These are phyloP conservation scores for Megamerina dolium DNA, from an alignment of 2,888 invertebrate genomes.

Conservation along the genomic window DNA sequence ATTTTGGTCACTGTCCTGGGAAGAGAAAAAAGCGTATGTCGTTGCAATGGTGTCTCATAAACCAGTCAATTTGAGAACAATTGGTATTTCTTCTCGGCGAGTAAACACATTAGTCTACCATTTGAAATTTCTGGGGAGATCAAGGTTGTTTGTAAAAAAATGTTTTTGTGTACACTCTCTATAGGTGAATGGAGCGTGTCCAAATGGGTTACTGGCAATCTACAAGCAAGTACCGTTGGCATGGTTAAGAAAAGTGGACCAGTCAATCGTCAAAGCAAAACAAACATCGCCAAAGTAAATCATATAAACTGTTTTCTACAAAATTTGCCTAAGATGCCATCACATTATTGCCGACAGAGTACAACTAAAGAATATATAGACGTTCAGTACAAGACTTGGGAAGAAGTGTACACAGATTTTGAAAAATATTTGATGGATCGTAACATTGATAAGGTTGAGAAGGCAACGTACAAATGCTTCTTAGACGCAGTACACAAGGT, in stretches of 20 bases:
- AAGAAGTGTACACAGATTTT: slow-evolving; percentile 14
- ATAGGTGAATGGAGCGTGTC: neutral
- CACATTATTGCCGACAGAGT: slow-evolving; percentile 13
- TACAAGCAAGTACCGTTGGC: too few species aligned
- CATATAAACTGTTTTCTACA: slow-evolving; percentile 8
- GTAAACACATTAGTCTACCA: slow-evolving; percentile 16
- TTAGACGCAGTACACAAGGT: slow-evolving; percentile 14
- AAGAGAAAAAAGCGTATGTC: slow-evolving; percentile 14
- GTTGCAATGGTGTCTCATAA: slow-evolving; percentile 4
- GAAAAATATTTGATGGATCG: slow-evolving; percentile 12
- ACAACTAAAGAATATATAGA: slow-evolving; percentile 17
- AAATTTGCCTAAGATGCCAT: slow-evolving; percentile 8
- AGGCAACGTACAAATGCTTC: slow-evolving; percentile 15
- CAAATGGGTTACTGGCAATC: too few species aligned
- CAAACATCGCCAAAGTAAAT: slow-evolving; percentile 7
- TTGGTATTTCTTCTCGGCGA: slow-evolving; percentile 12
- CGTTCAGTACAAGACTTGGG: slow-evolving; percentile 14
- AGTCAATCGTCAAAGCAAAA: too few species aligned
- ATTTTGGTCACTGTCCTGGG: slow-evolving; percentile 12
- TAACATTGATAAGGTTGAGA: slow-evolving; percentile 13
- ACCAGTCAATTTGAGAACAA: slow-evolving; percentile 11
- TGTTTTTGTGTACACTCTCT: neutral
- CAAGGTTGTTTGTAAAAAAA: too few species aligned
- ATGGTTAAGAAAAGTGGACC: too few species aligned
- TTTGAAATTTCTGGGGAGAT: slow-evolving; percentile 11